Conservation (phyloP, 2,888 invertebrate genomes). For the Onchidella celtica region DNA sequence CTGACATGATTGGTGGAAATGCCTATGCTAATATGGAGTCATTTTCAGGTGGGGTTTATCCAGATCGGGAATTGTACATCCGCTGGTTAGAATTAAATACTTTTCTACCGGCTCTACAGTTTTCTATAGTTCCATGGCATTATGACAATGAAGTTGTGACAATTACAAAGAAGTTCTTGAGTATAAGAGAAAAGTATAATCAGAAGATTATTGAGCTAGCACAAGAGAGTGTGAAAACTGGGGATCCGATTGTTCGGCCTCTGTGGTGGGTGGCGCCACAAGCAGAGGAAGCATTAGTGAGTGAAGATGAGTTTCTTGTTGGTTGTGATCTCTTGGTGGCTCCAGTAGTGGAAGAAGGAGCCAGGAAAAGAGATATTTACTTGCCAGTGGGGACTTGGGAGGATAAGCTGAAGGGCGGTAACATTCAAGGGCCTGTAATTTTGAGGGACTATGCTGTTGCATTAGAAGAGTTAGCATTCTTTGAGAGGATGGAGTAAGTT, state of each 20-base stretch:
- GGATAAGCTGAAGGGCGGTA: conserved; percentile 55
- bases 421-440: conserved; percentile 59
- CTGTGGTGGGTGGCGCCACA: conserved; percentile 92
- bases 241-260: conserved; percentile 92
- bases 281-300: conserved; percentile 88
- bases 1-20: conserved; percentile 86
- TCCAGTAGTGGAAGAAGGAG: conserved; percentile 73
- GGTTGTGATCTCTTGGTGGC: conserved; percentile 77
- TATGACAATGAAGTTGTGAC: conserved; percentile 62
- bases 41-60: conserved; percentile 46
- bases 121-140: conserved; percentile 84
- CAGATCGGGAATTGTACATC: conserved; percentile 83
- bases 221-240: conserved; percentile 62
- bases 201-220: conserved; percentile 66
- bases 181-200: conserved; percentile 64
- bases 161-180: conserved; percentile 61
- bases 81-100: conserved; percentile 88
- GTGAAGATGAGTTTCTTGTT: conserved; percentile 85
- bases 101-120: conserved; percentile 95
- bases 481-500: conserved; percentile 40
- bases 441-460: conserved; percentile 58
- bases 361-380: conserved; percentile 72
- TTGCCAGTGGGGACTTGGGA: conserved; percentile 67
- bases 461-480: conserved; percentile 67
- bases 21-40: conserved; percentile 63